These are phyloP conservation scores for Cotesia vestalis DNA, from an alignment of 1,140 invertebrate species.

Conservation along the genomic window DNA sequence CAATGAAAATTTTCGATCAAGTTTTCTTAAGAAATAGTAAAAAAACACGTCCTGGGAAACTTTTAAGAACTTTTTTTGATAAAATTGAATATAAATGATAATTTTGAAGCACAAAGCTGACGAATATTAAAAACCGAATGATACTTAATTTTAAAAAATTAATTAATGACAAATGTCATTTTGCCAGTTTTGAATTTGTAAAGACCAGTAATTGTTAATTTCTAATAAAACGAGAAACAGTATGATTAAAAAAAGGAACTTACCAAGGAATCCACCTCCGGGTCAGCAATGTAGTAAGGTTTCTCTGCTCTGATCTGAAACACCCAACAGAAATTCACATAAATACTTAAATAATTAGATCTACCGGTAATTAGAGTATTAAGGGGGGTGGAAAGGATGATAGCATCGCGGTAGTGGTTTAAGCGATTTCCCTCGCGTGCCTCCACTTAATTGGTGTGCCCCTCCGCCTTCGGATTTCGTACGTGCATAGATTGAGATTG, in stretches of 20 bases:
- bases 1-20: too few species aligned
- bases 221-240: too few species aligned
- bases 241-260: conserved; percentile 61
- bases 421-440: conserved; percentile 62
- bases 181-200: too few species aligned
- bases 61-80: too few species aligned
- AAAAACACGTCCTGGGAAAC: too few species aligned
- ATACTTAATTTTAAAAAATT: too few species aligned
- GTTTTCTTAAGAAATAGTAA: too few species aligned
- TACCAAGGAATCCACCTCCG: conserved; percentile 97
- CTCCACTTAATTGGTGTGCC: conserved; percentile 57
- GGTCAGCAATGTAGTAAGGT: conserved; percentile 97
- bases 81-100: too few species aligned
- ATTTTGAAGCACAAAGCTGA: too few species aligned
- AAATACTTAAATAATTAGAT: conserved; percentile 59
- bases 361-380: conserved; percentile 56
- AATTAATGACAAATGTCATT: too few species aligned
- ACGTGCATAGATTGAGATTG: conserved; percentile 27
- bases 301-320: conserved; percentile 97
- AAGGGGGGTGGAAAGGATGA: conserved; percentile 45
- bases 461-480: conserved; percentile 37
- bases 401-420: conserved; percentile 40
- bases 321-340: conserved; percentile 64
- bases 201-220: too few species aligned
- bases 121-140: too few species aligned